Percentiles rank a stretch among this genome's conserved stretches.
Evolutionary conservation across 2,113 vertebrate species (phyloP).

Genomic region (Pseudorasbora parva): DNA sequence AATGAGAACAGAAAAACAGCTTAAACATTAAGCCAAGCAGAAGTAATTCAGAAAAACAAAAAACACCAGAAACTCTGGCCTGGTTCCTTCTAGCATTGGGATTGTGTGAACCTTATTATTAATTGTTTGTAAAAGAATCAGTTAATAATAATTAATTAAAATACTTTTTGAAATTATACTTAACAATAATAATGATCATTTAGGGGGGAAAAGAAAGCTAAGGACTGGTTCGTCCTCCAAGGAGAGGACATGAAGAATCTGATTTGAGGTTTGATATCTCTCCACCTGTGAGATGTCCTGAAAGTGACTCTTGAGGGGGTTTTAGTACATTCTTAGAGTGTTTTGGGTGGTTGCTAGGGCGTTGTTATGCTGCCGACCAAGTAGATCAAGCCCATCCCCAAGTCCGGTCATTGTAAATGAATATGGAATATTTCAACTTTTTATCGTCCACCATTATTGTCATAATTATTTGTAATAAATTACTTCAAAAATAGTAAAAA

Average conservation of each 20-base stretch:
- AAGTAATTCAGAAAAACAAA: not conserved
- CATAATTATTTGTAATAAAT: too few relatives aligned
- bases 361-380: not conserved
- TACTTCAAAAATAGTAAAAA: too few relatives aligned
- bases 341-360: not conserved
- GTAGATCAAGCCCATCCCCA: too few relatives aligned
- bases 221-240: not conserved
- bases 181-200: not conserved
- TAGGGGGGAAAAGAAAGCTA: not conserved
- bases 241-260: not conserved
- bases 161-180: not conserved
- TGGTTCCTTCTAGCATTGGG: not conserved
- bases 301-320: not conserved
- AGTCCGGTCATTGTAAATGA: too few relatives aligned
- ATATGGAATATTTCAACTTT: too few relatives aligned
- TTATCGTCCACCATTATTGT: too few relatives aligned
- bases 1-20: conserved; percentile 16
- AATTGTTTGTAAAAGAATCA: too few relatives aligned
- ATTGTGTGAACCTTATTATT: not conserved
- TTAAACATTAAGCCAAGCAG: not conserved
- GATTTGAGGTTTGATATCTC: not conserved
- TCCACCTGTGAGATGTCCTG: not conserved
- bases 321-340: not conserved
- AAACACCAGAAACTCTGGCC: not conserved
- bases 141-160: too few relatives aligned